phyloP scores from a whole-genome alignment of 23 tunicate species.

The Oikopleura vanhoeffeni region DNA sequence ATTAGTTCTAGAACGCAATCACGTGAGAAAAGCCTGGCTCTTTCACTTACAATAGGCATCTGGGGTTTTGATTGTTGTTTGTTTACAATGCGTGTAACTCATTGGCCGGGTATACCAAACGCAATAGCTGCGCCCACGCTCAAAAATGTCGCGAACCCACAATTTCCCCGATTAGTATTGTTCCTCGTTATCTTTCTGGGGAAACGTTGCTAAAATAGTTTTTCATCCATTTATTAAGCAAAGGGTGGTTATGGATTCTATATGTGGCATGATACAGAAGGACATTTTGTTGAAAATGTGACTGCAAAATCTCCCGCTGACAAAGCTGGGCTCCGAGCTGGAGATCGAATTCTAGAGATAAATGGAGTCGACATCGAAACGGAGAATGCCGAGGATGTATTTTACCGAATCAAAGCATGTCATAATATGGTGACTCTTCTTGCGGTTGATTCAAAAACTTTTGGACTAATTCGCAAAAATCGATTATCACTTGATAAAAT shows the following conservation, averaged over 20 bases:
- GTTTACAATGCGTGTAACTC: too few relatives aligned
- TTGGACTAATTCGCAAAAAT: constrained; percentile 35
- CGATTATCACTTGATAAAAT: constrained; percentile 27
- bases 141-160: too few relatives aligned
- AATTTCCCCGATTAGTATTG: too few relatives aligned
- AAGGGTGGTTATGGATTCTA: constrained; percentile 86
- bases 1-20: too few relatives aligned
- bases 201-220: too few relatives aligned
- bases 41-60: too few relatives aligned
- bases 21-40: too few relatives aligned
- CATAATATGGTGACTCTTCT: constrained; percentile 40
- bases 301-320: constrained; percentile 78
- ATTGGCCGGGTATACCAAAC: too few relatives aligned
- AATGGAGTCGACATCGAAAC: constrained; percentile 69
- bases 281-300: constrained; percentile 82
- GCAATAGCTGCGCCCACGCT: too few relatives aligned
- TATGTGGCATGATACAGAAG: constrained; percentile 75
- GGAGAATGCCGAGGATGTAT: constrained; percentile 61
- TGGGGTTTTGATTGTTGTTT: too few relatives aligned
- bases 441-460: constrained; percentile 72
- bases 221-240: too few relatives aligned
- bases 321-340: constrained; percentile 74
- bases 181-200: too few relatives aligned
- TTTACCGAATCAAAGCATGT: constrained; percentile 28
- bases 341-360: constrained; percentile 74